Evolutionary conservation across 2,888 invertebrate genomes (phyloP).

Genomic region (Mythimna albipuncta): DNA sequence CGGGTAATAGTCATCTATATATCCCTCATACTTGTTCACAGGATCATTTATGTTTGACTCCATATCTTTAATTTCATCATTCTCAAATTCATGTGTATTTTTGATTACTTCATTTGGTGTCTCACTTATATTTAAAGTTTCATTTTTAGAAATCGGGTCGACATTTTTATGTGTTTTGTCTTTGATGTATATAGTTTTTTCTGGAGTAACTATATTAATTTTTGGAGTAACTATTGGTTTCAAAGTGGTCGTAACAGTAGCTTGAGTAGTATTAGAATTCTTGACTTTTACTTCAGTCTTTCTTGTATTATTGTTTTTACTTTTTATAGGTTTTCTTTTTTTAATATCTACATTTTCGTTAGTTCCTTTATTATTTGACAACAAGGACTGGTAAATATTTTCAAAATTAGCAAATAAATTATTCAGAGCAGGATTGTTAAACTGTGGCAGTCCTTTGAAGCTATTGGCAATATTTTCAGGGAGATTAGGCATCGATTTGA

Average conservation of each 20-base stretch:
- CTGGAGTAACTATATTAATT: conserved; percentile 36
- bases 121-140: conserved; percentile 21
- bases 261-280: conserved; percentile 23
- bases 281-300: conserved; percentile 21
- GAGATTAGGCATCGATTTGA: conserved; percentile 43
- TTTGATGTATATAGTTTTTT: conserved; percentile 21
- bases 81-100: not conserved
- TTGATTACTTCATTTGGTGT: not conserved
- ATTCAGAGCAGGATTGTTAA: conserved; percentile 52
- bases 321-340: conserved; percentile 33
- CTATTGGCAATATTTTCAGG: conserved; percentile 52
- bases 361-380: conserved; percentile 11
- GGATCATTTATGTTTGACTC: conserved; percentile 17
- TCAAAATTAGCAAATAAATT: conserved; percentile 55
- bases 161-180: conserved; percentile 17
- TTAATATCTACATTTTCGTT: conserved; percentile 19
- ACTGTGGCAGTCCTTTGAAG: conserved; percentile 43
- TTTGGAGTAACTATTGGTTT: conserved; percentile 4
- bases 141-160: conserved; percentile 17
- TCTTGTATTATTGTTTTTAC: conserved; percentile 19
- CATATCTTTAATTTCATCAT: conserved; percentile 28
- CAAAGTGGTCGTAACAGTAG: not conserved
- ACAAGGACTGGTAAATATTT: conserved; percentile 49
- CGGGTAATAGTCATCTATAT: conserved; percentile 82
- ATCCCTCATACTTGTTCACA: conserved; percentile 52